Percentiles rank a stretch among this genome's conserved stretches.
Conservation (phyloP, 1,140 invertebrate genomes). For the Papilio xuthus region DNA sequence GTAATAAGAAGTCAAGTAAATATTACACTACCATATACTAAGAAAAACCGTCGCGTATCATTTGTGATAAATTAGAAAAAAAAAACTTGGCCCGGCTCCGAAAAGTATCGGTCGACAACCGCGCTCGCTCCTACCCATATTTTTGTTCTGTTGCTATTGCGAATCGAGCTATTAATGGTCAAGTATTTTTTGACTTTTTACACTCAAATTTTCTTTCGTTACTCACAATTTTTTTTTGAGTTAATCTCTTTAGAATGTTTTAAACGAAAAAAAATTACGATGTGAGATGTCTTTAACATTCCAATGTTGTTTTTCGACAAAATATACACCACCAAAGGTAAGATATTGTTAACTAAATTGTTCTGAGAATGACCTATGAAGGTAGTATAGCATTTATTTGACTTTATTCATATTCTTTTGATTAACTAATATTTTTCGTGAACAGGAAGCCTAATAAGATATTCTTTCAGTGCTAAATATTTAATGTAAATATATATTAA, state of each 20-base stretch:
- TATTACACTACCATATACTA: slow-evolving; percentile 83
- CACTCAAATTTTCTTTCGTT: slow-evolving; percentile 79
- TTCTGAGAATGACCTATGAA: slow-evolving; percentile 63
- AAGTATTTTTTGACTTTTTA: slow-evolving; percentile 83
- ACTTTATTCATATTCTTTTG: slow-evolving; percentile 62
- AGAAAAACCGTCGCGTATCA: slow-evolving; percentile 54
- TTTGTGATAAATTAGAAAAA: slow-evolving; percentile 42
- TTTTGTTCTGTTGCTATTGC: slow-evolving; percentile 75
- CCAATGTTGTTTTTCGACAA: slow-evolving; percentile 68
- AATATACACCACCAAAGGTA: slow-evolving; percentile 74
- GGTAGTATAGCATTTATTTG: slow-evolving; percentile 83
- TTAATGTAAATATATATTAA: slow-evolving; percentile 28
- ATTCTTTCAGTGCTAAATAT: slow-evolving; percentile 34
- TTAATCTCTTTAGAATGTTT: slow-evolving; percentile 65
- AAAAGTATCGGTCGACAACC: slow-evolving; percentile 51
- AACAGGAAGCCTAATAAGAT: slow-evolving; percentile 28
- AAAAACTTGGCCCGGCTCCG: slow-evolving; percentile 15
- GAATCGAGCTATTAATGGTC: slow-evolving; percentile 81
- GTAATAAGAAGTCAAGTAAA: slow-evolving; percentile 83
- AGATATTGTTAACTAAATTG: slow-evolving; percentile 67
- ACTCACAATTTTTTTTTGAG: slow-evolving; percentile 60
- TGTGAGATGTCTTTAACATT: slow-evolving; percentile 71
- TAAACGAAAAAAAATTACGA: slow-evolving; percentile 50
- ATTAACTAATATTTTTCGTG: slow-evolving; percentile 41
- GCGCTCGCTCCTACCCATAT: slow-evolving; percentile 56